phyloP scores from a whole-genome alignment of 2,113 vertebrate genomes.

The Electrona antarctica region DNA sequence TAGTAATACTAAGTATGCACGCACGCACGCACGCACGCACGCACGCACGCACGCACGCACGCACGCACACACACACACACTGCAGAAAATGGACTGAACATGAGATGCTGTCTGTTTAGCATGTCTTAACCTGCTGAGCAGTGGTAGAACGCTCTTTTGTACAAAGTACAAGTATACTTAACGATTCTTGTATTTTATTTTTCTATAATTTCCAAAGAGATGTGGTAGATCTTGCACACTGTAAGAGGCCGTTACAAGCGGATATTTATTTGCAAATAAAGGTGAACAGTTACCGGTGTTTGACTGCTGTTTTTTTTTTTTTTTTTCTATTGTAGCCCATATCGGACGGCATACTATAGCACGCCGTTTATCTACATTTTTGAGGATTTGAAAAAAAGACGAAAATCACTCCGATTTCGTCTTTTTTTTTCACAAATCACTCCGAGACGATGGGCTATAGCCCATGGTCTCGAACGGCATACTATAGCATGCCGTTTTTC shows the following conservation, averaged over 20 bases:
- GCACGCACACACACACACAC: conserved; percentile 43
- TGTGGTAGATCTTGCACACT: conserved; percentile 94
- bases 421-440: too few relatives aligned
- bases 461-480: too few relatives aligned
- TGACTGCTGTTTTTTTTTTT: conserved; percentile 36
- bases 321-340: too few relatives aligned
- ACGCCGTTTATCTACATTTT: too few relatives aligned
- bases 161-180: conserved; percentile 96
- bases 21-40: conserved; percentile 30
- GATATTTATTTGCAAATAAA: conserved; percentile 98
- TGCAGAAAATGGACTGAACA: conserved; percentile 67
- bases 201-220: conserved; percentile 97
- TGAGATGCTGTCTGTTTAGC: conserved; percentile 93
- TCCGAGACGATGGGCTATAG: too few relatives aligned
- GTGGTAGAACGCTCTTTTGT: conserved; percentile 94
- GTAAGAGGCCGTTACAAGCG: conserved; percentile 90
- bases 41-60: conserved; percentile 12
- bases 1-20: conserved; percentile 29
- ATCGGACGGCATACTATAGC: too few relatives aligned
- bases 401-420: too few relatives aligned
- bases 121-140: conserved; percentile 92
- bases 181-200: conserved; percentile 97
- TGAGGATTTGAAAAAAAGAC: too few relatives aligned
- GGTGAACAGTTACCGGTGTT: conserved; percentile 86
- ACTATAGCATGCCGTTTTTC: too few relatives aligned